Conservation (phyloP, 2,888 invertebrate genomes). For the Magallana nippona region DNA sequence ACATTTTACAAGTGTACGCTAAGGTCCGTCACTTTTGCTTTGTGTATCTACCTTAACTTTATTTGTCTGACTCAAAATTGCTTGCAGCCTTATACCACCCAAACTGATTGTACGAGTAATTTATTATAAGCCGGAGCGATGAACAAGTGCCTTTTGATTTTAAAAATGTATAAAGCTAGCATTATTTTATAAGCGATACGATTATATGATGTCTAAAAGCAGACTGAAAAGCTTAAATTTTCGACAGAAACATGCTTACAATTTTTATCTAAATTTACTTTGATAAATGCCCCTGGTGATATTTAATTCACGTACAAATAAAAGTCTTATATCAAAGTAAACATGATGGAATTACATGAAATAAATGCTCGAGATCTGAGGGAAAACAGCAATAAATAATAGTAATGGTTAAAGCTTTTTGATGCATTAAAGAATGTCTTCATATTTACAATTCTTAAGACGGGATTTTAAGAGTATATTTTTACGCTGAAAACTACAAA, state of each 20-base stretch:
- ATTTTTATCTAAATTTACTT: not conserved
- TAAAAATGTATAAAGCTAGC: too few species aligned
- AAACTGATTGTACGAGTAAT: not conserved
- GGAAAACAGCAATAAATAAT: not conserved
- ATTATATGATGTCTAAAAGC: too few species aligned
- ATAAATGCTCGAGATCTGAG: not conserved
- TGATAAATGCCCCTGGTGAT: conserved; percentile 1
- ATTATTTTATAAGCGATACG: too few species aligned
- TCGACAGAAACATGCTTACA: not conserved
- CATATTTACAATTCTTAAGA: not conserved
- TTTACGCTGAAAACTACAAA: not conserved
- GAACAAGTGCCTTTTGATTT: too few species aligned
- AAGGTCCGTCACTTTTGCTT: not conserved
- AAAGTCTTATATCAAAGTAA: conserved; percentile 12
- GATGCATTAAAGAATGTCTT: not conserved
- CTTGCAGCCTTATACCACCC: conserved; percentile 20
- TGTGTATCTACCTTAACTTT: not conserved
- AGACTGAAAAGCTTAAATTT: too few species aligned
- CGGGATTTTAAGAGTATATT: not conserved
- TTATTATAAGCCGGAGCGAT: not conserved
- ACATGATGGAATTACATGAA: not conserved
- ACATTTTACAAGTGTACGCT: not conserved
- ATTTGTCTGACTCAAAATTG: not conserved
- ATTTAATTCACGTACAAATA: conserved; percentile 1
- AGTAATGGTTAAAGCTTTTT: not conserved